These are phyloP conservation scores for Notodonta dromedarius DNA, from an alignment of 2,888 invertebrate genomes.

Conservation along the genomic window DNA sequence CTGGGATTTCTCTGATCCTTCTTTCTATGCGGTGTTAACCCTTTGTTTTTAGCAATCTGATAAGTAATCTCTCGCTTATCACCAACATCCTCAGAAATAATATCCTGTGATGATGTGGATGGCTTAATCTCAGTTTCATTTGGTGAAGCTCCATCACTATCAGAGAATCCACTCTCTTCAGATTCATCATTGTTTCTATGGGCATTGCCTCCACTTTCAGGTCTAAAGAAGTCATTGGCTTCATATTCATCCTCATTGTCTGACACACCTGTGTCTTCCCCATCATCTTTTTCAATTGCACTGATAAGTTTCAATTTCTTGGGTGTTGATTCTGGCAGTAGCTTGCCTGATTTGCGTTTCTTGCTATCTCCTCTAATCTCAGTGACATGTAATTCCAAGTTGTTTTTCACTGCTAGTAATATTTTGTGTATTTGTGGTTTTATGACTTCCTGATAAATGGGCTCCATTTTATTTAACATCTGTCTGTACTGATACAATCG, in stretches of 20 bases:
- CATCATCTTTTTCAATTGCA: conserved; percentile 69
- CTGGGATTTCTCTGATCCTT: conserved; percentile 97
- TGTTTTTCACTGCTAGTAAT: conserved; percentile 80
- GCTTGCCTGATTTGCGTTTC: conserved; percentile 63
- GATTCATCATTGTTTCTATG: conserved; percentile 63
- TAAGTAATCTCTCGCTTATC: conserved; percentile 94
- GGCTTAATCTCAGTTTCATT: conserved; percentile 63
- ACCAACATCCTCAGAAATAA: conserved; percentile 59
- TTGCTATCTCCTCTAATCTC: conserved; percentile 46
- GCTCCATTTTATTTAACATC: conserved; percentile 89
- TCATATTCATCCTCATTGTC: conserved; percentile 74
- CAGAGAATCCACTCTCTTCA: conserved; percentile 75
- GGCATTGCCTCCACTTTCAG: conserved; percentile 36
- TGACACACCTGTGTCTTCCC: conserved; percentile 74
- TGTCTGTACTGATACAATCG: conserved; percentile 92
- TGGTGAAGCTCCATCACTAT: conserved; percentile 62
- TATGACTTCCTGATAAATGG: conserved; percentile 87
- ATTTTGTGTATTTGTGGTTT: conserved; percentile 88
- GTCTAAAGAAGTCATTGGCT: conserved; percentile 64
- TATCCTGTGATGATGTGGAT: conserved; percentile 58
- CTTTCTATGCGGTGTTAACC: conserved; percentile 94
- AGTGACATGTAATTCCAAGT: conserved; percentile 60
- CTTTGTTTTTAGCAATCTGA: conserved; percentile 98
- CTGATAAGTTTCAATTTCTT: conserved; percentile 74
- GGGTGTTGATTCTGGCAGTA: conserved; percentile 51